Evolutionary conservation across 2,797 vertebrate genomes (phyloP).

Genomic region (Oreonectes daqikongensis): DNA sequence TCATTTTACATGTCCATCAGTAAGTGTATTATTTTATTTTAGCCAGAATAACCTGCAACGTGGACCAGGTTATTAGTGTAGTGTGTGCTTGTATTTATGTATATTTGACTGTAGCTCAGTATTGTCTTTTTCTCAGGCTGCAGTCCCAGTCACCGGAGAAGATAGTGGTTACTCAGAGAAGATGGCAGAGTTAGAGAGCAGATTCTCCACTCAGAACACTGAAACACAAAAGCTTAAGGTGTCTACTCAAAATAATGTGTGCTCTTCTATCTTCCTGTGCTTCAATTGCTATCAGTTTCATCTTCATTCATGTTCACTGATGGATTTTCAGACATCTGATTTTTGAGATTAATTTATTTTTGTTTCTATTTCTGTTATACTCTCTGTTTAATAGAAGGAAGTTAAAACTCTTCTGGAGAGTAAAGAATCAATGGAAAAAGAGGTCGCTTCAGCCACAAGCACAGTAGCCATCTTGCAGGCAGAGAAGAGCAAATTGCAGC

Average conservation of each 20-base stretch:
- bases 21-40: too few species aligned
- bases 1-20: not conserved
- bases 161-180: slow-evolving; percentile 54
- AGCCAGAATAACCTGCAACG: too few species aligned
- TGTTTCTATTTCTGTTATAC: not conserved
- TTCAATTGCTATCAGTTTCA: not conserved
- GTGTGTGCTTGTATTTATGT: too few species aligned
- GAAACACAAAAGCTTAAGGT: slow-evolving; percentile 87
- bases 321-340: too few species aligned
- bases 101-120: not conserved
- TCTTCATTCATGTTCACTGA: not conserved
- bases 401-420: slow-evolving; percentile 75
- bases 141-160: slow-evolving; percentile 60
- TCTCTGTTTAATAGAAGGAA: slow-evolving; percentile 74
- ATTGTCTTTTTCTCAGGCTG: slow-evolving; percentile 49
- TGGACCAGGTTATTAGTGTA: too few species aligned
- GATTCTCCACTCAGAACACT: slow-evolving; percentile 73
- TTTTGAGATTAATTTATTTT: not conserved
- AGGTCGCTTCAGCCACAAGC: slow-evolving; percentile 87
- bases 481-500: slow-evolving; percentile 85
- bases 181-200: slow-evolving; percentile 77
- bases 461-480: slow-evolving; percentile 89
- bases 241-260: not conserved
- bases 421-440: slow-evolving; percentile 79
- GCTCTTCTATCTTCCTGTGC: not conserved